Conservation (phyloP, 2,797 vertebrate species). For the Chlorospingus semifuscus region DNA sequence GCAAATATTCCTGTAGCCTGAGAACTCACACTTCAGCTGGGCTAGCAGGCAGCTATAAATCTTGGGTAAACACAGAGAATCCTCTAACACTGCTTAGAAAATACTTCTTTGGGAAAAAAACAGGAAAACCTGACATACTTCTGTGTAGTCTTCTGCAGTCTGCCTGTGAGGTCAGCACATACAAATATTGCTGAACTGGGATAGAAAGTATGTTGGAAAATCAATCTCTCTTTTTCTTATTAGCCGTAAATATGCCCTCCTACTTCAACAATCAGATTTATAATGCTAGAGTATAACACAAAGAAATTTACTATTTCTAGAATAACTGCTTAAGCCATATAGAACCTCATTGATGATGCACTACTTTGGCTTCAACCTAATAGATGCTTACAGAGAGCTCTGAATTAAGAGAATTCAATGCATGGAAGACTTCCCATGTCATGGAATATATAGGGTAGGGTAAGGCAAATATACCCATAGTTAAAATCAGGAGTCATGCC, state of each 20-base stretch:
- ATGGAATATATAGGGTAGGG: neutral
- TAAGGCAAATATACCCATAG: neutral
- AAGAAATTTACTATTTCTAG: neutral
- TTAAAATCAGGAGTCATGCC: neutral
- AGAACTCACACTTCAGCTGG: neutral
- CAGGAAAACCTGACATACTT: neutral
- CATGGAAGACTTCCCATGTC: neutral
- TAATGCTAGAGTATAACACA: neutral
- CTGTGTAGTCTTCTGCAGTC: neutral
- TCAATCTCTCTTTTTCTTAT: neutral
- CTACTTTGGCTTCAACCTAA: neutral
- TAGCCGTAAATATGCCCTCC: neutral
- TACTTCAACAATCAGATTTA: neutral
- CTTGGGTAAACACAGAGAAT: neutral
- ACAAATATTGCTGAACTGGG: neutral
- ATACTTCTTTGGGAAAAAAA: neutral
- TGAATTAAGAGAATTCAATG: neutral
- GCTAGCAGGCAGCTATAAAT: neutral
- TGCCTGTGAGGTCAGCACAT: neutral
- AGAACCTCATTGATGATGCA: neutral
- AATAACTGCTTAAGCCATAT: neutral
- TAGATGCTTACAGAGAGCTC: neutral
- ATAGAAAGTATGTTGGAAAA: neutral
- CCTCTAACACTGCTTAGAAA: neutral
- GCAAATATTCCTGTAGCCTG: neutral